Evolutionary conservation across 2,113 vertebrate species (phyloP).

Genomic region (Acanthisitta chloris): DNA sequence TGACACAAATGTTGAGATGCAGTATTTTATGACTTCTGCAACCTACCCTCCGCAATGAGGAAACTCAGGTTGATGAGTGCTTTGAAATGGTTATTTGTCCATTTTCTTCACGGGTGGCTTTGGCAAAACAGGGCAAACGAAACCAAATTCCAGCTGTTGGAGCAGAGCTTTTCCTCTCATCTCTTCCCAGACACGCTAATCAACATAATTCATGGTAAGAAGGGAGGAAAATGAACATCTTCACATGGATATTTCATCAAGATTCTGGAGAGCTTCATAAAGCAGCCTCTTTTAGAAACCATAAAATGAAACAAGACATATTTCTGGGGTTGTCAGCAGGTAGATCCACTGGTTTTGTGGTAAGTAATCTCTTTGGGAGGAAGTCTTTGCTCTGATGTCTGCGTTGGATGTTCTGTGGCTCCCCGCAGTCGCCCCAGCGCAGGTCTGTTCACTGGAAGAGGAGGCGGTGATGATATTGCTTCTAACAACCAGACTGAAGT

Average conservation of each 20-base stretch:
- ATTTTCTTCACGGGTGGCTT: neutral
- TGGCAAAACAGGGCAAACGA: neutral
- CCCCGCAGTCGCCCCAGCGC: constrained; percentile 55
- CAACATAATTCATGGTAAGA: constrained; percentile 50
- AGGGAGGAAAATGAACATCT: neutral
- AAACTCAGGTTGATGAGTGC: neutral
- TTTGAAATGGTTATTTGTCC: neutral
- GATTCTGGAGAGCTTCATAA: constrained; percentile 58
- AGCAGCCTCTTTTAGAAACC: constrained; percentile 67
- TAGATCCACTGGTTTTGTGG: constrained; percentile 75
- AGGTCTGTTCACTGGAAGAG: constrained; percentile 60
- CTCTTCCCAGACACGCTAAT: constrained; percentile 9
- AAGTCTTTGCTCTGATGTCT: constrained; percentile 77
- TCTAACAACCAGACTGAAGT: constrained; percentile 79
- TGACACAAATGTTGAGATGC: neutral
- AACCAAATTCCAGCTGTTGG: neutral
- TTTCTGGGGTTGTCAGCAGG: constrained; percentile 80
- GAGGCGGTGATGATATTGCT: constrained; percentile 76
- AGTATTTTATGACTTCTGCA: neutral
- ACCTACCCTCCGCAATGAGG: neutral
- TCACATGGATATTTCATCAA: constrained; percentile 53
- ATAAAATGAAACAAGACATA: constrained; percentile 80
- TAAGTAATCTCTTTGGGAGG: constrained; percentile 84
- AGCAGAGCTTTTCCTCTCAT: neutral
- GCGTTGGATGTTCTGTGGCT: constrained; percentile 66